A percentile compares a stretch with the other conserved stretches of the same genome.
Evolutionary conservation across 2,888 invertebrate genomes (phyloP).

Genomic region (Eurois occulta): DNA sequence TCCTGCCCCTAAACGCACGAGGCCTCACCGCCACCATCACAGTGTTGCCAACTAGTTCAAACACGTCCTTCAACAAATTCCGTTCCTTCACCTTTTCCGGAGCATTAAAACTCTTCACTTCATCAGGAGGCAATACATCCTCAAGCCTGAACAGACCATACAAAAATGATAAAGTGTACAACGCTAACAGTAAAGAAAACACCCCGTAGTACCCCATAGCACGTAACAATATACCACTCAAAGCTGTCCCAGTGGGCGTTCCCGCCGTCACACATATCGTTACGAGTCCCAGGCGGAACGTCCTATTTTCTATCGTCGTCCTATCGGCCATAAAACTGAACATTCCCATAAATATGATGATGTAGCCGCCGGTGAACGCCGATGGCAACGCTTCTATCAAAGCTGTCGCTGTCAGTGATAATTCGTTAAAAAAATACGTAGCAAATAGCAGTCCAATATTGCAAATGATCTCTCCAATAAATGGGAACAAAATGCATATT

Average conservation of each 20-base stretch:
- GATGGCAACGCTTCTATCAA: conserved; percentile 90
- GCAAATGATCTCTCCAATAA: conserved; percentile 89
- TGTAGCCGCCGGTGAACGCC: conserved; percentile 91
- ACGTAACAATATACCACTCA: conserved; percentile 88
- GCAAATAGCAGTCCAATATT: conserved; percentile 89
- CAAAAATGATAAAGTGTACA: conserved; percentile 80
- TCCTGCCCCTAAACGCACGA: conserved; percentile 79
- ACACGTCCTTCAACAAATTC: conserved; percentile 76
- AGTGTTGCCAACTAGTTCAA: conserved; percentile 83
- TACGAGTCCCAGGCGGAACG: conserved; percentile 91
- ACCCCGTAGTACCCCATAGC: conserved; percentile 87
- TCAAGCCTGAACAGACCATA: conserved; percentile 85
- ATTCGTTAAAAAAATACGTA: conserved; percentile 89
- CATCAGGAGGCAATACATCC: conserved; percentile 75
- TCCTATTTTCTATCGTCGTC: conserved; percentile 90
- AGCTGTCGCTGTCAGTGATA: conserved; percentile 88
- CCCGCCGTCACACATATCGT: conserved; percentile 89
- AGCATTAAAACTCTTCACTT: conserved; percentile 47
- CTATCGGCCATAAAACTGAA: conserved; percentile 92
- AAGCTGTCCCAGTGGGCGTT: conserved; percentile 87
- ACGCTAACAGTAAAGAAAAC: conserved; percentile 80
- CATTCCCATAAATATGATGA: conserved; percentile 91
- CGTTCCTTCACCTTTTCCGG: conserved; percentile 65
- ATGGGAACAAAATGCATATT: conserved; percentile 90
- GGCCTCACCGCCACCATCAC: conserved; percentile 83